Evolutionary conservation across 2,888 invertebrate genomes (phyloP).

Genomic region (Scaptomyza caliginosa): DNA sequence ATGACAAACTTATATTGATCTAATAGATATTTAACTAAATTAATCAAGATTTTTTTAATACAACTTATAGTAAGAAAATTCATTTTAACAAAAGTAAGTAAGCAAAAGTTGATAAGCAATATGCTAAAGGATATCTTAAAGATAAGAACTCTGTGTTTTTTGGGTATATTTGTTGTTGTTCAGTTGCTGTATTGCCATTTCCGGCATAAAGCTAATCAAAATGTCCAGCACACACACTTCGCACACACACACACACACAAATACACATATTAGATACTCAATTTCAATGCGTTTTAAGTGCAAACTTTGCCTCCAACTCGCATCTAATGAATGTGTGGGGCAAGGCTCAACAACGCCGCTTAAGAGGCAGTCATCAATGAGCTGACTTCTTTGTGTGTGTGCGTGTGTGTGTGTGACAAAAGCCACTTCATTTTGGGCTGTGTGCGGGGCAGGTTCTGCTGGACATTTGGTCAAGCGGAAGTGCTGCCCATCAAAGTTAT

Average conservation of each 20-base stretch:
- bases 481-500: conserved; percentile 40
- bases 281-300: conserved; percentile 56
- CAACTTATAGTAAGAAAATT: neutral
- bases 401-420: conserved; percentile 19
- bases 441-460: conserved; percentile 2
- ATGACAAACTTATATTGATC: no score
- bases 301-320: conserved; percentile 54
- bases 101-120: neutral
- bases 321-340: conserved; percentile 15
- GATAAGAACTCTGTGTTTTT: conserved; percentile 30
- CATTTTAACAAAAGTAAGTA: no score
- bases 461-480: conserved; percentile 54
- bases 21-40: no score
- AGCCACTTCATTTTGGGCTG: conserved; percentile 47
- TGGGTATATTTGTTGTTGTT: conserved; percentile 4
- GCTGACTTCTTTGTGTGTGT: conserved; percentile 15
- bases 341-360: neutral
- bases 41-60: no score
- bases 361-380: neutral
- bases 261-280: conserved; percentile 31
- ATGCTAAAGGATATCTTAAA: conserved; percentile 41
- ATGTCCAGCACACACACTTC: conserved; percentile 65
- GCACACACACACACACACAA: conserved; percentile 19
- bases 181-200: conserved; percentile 49
- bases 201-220: conserved; percentile 77